These are phyloP conservation scores for Trichosurus vulpecula DNA, from an alignment of 2,797 vertebrate genomes.

Conservation along the genomic window DNA sequence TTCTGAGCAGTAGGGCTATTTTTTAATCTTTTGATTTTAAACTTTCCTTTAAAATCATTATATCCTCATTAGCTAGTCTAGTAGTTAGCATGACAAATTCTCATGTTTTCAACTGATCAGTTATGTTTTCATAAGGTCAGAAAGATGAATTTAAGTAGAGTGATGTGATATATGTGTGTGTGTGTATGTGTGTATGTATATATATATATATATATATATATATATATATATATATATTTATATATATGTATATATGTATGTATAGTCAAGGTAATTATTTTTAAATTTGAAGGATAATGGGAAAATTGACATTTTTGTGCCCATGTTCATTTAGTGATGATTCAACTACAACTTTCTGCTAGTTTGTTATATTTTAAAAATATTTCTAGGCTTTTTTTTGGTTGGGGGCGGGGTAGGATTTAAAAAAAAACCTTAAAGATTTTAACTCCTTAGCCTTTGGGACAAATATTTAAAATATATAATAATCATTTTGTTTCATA, in stretches of 20 bases:
- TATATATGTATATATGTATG: too few species aligned
- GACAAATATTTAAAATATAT: slow-evolving; percentile 52
- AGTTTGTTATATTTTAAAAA: slow-evolving; percentile 46
- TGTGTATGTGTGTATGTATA: too few species aligned
- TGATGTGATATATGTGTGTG: too few species aligned
- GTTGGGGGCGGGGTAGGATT: not conserved
- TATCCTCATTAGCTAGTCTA: not conserved
- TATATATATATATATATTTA: too few species aligned
- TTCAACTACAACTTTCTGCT: slow-evolving; percentile 37
- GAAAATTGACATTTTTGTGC: slow-evolving; percentile 2
- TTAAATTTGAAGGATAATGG: slow-evolving; percentile 13
- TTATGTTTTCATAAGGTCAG: not conserved
- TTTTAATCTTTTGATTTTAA: not conserved
- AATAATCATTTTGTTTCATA: slow-evolving; percentile 28
- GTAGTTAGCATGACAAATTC: not conserved
- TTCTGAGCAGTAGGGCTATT: not conserved
- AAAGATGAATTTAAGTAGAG: not conserved
- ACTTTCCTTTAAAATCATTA: not conserved
- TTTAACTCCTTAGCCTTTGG: slow-evolving; percentile 20
- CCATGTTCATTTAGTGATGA: slow-evolving; percentile 6
- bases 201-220: too few species aligned
- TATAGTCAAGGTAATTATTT: not conserved
- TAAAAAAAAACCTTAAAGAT: not conserved
- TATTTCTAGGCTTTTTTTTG: not conserved
- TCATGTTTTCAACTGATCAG: not conserved